Base-by-base conservation (phyloP, 2,113 vertebrate species). In the Toxotes chatareus region DNA sequence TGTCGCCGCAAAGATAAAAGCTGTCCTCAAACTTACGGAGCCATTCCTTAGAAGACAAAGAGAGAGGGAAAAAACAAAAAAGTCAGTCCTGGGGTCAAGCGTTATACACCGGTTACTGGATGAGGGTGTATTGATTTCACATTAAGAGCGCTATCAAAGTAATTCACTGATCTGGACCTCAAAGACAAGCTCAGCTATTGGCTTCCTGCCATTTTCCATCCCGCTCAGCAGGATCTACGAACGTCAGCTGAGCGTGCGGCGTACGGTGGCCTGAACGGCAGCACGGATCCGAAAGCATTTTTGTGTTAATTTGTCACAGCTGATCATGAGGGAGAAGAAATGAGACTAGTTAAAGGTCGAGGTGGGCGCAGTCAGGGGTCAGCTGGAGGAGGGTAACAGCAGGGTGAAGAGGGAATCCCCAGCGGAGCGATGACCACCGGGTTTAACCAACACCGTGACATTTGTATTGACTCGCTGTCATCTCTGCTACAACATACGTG, bases 101-200 rank as follows among this genome's bases (percentile, higher is more conserved):
- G 84, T 94, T 96, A 68, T 92, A 94, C 95, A 86, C 95, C 91
- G 94, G 90, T 89, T 32, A 32, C 92, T 76, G 95, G 93, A 94
- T 87, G 88, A 92, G 79, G 93, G 91, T 86, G 91, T 96, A 98
- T 98, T 96, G 98, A 99, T 99, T 99, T 99, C 96, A 94, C 96
- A 97, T 98, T 97, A 97, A 93, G 89, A 85, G 90, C 85, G 16
- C 89, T 78, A 72, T 88, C 89, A 95, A 92, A 93, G 94, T 97
- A 96, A 97, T 95, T 98, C 96, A 97, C 96, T 93, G 96, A 97
- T 96, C 93, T 83, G 83, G 95, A 77, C 93, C 93, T 75, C 17
- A 75, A 88, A 96, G 95, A 96, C 94, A 89, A 79, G 94, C 95
- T 95, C 95, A 79, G 89, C 89, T 94, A 97, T 97, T 95, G 97